Evolutionary conservation across 2,888 invertebrate genomes (phyloP), one percentile per base, ranked within the genome.

Genomic region (Cyrtodaria siliqua): DNA sequence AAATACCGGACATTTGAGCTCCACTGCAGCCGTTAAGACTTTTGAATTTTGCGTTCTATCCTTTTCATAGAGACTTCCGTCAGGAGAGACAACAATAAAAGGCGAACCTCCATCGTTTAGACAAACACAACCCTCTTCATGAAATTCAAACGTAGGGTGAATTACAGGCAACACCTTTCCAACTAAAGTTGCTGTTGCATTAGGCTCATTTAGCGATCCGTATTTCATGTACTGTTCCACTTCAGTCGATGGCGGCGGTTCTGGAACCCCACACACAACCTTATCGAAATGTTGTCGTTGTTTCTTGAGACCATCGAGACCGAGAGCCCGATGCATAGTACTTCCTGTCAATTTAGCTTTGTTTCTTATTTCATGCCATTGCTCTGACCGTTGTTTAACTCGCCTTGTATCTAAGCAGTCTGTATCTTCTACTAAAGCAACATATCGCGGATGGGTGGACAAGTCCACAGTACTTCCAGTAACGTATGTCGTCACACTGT

Each of bases 21-120:
- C 78, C 12, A 78, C 47, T n/a, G 61, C 78, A 9, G 52, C 29
- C 38, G 72, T 60, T 8, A 40, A 20, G 18, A 4, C 18, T 16
- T 57, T n/a, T 4, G 6, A 14, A 23, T 18, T 12, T 12, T 38
- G 8, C 40, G n/a, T 50, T 23, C 16, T 20, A 6, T 33, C 44
- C 16, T 44, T 38, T 12, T 38, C 16, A 12, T 16, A 16, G 40
- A n/a, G n/a, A 42, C 59, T 59, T 8, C 59, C 24, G 23, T 59
- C 59, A 6, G 42, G 59, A 23, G 40, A 40, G 14, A 59, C 59
- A 24, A 59, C 44, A 20, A 23, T n/a, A 18, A 24, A 24, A 12
- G 20, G 14, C 6, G n/a, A 3, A 9, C n/a, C 4, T 4, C n/a
- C 20, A 9, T 6, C 9, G 16, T 16, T 44, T 18, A 44, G 4